A percentile compares a stretch with the other conserved stretches of the same genome.
Conservation (phyloP, 2,797 vertebrate genomes). For the Meriones psammophilus region DNA sequence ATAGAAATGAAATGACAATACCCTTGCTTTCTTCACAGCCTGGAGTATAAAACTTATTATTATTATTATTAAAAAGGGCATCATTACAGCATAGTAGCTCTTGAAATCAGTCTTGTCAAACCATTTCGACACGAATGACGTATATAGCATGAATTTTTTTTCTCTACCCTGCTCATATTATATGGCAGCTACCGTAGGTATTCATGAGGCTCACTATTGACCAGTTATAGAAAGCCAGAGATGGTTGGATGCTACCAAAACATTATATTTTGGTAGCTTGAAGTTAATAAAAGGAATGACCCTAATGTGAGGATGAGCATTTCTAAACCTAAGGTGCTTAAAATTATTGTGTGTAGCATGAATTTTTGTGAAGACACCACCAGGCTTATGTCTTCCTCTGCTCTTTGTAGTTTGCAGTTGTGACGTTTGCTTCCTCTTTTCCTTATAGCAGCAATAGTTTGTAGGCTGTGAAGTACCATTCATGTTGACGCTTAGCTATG, state of each 20-base stretch:
- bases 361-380: conserved; percentile 13
- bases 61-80: neutral
- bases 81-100: neutral
- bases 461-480: neutral
- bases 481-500: conserved; percentile 4
- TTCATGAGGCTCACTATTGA: neutral
- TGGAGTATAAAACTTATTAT: conserved; percentile 43
- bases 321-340: neutral
- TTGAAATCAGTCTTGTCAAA: conserved; percentile 61
- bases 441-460: conserved; percentile 37
- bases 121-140: neutral
- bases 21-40: conserved; percentile 40
- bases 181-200: no score
- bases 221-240: neutral
- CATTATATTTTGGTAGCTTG: neutral
- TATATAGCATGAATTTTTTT: neutral
- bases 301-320: neutral
- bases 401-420: conserved; percentile 35
- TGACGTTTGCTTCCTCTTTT: conserved; percentile 60
- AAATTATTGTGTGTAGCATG: neutral
- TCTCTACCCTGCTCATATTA: neutral
- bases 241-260: neutral
- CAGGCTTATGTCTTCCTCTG: neutral
- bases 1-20: conserved; percentile 49
- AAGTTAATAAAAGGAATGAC: neutral